phyloP scores from a whole-genome alignment of 2,797 vertebrate genomes.

The Manis pentadactyla region DNA sequence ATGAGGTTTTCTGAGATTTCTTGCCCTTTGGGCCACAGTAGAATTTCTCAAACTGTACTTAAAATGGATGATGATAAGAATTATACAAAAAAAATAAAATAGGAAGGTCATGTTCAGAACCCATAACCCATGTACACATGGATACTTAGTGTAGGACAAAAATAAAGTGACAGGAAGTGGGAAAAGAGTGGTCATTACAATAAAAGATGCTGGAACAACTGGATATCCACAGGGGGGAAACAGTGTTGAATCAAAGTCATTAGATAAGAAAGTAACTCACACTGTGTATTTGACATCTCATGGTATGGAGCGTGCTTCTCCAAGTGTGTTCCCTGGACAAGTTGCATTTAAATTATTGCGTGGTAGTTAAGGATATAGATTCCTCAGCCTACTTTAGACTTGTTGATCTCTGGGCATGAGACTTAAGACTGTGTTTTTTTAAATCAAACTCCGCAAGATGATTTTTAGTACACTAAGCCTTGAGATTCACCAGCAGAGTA shows the following conservation, averaged over 20 bases:
- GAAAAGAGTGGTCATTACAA: background rate
- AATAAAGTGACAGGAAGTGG: background rate
- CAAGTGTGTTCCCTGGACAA: background rate
- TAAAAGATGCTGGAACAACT: background rate
- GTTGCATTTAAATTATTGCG: background rate
- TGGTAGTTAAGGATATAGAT: background rate
- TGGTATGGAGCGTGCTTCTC: background rate
- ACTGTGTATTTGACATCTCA: background rate
- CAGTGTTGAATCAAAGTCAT: background rate
- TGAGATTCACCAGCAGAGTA: background rate
- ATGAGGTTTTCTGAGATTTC: background rate
- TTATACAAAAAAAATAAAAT: background rate
- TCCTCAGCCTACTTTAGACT: background rate
- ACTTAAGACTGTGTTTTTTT: background rate
- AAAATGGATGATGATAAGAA: background rate
- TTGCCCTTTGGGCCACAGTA: background rate
- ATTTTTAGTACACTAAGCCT: background rate
- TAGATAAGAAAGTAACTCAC: background rate
- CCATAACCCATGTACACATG: background rate
- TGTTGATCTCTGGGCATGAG: background rate
- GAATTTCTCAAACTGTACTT: conserved; percentile 33
- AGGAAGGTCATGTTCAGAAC: background rate
- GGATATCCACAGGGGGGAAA: background rate
- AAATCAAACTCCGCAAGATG: background rate
- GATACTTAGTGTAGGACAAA: background rate